Evolutionary conservation across 2,113 vertebrate genomes (phyloP), one percentile per base, ranked within the genome.

Genomic region (Callospermophilus lateralis): DNA sequence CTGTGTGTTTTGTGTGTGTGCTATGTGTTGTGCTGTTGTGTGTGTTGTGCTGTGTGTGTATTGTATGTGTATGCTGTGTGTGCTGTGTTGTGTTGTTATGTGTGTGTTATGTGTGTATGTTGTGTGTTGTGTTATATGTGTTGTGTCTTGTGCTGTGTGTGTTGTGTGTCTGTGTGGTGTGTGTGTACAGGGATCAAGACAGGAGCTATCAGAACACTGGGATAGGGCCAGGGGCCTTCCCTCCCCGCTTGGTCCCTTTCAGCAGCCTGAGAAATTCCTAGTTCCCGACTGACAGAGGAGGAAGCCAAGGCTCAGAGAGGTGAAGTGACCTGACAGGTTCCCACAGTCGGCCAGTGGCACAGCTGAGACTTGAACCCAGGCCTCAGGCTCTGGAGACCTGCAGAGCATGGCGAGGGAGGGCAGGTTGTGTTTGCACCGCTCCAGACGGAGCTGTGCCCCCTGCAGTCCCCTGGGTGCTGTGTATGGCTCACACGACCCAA

Each of bases 401-500:
- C 8, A 45, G 45, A 45, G 45, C 45, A 45, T 45, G 45, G 45
- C 45, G 45, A 45, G 45, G 45, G 45, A 8, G 45, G 45, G 7
- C 1, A 19, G 15, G 73, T 19, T n/a, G 13, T 17, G 4, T n/a
- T 22, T 34, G 19, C 20, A 2, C 10, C 2, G 16, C 9, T 28
- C 39, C 16, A 0, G 58, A 48, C 2, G 20, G 19, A 58, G 20
- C 55, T 58, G 55, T 58, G 55, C 55, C 55, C 20, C 22, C 55
- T 22, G 55, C 55, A 58, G 55, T 7, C 22, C 2, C 55, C 55
- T 20, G 53, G 19, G 24, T 2, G 4, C 7, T 1, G 48, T 0
- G 1, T 17, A 5, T 12, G 32, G 39, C 73, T 26, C 3, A 0
- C 11, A 5, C 0, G 13, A 9, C 16, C 72, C n/a, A 10, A 1